Percentiles rank a stretch among this genome's conserved stretches.
phyloP scores from a whole-genome alignment of 2,113 vertebrate species.

The Mastomys natalensis region DNA sequence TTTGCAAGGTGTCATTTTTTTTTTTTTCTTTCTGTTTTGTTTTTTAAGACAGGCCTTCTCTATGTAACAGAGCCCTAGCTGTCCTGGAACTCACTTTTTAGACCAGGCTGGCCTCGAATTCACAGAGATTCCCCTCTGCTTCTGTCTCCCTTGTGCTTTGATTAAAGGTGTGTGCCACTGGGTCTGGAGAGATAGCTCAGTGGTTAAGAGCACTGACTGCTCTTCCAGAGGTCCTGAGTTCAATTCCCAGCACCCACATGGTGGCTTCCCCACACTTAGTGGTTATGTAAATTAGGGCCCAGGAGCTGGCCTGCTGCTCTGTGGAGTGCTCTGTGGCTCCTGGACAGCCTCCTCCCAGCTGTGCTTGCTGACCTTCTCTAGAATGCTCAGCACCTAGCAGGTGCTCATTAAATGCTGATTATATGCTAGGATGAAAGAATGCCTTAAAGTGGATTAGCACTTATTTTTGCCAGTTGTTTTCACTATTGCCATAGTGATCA shows the following conservation, averaged over 20 bases:
- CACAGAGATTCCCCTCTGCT: background rate
- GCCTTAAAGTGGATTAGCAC: background rate
- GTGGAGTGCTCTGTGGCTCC: background rate
- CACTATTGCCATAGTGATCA: background rate
- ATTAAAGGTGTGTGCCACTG: background rate
- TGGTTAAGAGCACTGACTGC: no score
- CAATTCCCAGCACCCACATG: no score
- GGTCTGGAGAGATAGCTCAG: no score
- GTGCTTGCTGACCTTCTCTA: background rate
- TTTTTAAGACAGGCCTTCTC: background rate
- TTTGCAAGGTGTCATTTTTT: background rate
- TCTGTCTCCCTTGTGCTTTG: background rate
- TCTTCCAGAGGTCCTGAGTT: no score
- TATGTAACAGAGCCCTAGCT: background rate
- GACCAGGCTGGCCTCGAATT: background rate
- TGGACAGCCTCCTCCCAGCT: background rate
- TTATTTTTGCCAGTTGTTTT: slow-evolving; percentile 1
- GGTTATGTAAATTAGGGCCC: background rate
- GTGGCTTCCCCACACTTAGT: background rate
- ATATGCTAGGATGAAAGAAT: background rate
- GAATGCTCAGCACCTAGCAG: background rate
- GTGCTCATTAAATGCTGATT: background rate
- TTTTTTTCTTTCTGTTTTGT: background rate
- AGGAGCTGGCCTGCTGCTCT: background rate
- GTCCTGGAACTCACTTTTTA: background rate